phyloP scores from a whole-genome alignment of 2,113 vertebrate species.

The Alethe castanea region DNA sequence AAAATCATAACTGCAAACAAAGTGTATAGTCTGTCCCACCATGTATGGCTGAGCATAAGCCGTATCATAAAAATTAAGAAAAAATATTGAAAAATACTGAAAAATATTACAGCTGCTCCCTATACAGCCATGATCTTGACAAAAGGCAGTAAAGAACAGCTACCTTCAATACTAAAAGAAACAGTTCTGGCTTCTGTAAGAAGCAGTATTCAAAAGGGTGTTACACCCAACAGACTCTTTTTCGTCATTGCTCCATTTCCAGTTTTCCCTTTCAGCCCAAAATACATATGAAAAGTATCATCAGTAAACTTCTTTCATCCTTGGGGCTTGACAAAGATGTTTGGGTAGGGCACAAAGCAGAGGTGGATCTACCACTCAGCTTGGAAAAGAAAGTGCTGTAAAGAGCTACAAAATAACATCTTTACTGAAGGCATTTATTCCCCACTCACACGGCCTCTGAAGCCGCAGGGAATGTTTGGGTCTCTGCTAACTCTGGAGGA shows the following conservation, averaged over 20 bases:
- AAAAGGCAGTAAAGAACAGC: background rate
- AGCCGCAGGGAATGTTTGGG: background rate
- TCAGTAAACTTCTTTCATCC: background rate
- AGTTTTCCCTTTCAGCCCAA: background rate
- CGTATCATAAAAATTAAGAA: background rate
- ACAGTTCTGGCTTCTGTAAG: background rate
- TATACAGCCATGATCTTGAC: background rate
- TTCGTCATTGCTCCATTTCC: background rate
- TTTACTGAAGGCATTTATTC: background rate
- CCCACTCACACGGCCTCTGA: background rate
- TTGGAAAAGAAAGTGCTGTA: background rate
- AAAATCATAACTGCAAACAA: background rate
- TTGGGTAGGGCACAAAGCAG: background rate
- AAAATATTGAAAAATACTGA: background rate
- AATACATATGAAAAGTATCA: background rate
- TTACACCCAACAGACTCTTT: background rate
- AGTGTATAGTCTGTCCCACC: background rate
- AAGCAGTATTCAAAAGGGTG: background rate
- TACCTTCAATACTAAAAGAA: background rate
- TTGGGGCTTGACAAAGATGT: background rate
- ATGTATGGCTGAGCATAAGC: background rate
- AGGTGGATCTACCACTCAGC: background rate
- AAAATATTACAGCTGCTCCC: background rate
- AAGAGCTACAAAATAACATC: background rate
- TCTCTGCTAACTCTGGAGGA: background rate